Conservation (phyloP, 2,797 vertebrate species). For the Aeoliscus strigatus region DNA sequence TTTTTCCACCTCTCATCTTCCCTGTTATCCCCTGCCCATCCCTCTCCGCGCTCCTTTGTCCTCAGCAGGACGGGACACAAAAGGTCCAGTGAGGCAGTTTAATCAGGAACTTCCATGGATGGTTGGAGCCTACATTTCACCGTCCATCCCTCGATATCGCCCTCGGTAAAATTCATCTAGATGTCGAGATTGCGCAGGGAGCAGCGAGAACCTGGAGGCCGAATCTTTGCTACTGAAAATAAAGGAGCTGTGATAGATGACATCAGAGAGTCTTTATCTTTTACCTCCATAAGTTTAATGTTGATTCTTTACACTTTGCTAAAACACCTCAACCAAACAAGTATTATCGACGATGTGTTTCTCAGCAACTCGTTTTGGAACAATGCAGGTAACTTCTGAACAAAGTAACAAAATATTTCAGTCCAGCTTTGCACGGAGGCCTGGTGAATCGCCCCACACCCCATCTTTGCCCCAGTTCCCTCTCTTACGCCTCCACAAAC, state of each 20-base stretch:
- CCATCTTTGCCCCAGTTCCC: constrained; percentile 68
- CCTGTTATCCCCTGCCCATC: constrained; percentile 66
- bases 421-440: constrained; percentile 54
- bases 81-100: constrained; percentile 80
- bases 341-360: neutral
- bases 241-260: constrained; percentile 21
- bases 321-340: no score
- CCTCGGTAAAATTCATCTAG: constrained; percentile 66
- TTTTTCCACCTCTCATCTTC: constrained; percentile 66
- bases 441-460: constrained; percentile 43
- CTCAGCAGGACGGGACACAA: constrained; percentile 76
- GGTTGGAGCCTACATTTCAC: constrained; percentile 73
- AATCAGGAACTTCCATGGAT: constrained; percentile 80
- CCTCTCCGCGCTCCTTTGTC: constrained; percentile 70
- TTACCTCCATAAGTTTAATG: constrained; percentile 35
- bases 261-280: neutral
- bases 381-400: constrained; percentile 41
- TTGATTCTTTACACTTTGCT: neutral
- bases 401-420: constrained; percentile 67
- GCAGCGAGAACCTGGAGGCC: constrained; percentile 55
- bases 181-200: constrained; percentile 73
- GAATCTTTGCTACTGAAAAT: constrained; percentile 35
- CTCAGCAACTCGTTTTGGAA: neutral
- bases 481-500: constrained; percentile 46
- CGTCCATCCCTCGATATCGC: constrained; percentile 70